phyloP scores from a whole-genome alignment of 2,888 invertebrate species.

The Odontomyia ornata region DNA sequence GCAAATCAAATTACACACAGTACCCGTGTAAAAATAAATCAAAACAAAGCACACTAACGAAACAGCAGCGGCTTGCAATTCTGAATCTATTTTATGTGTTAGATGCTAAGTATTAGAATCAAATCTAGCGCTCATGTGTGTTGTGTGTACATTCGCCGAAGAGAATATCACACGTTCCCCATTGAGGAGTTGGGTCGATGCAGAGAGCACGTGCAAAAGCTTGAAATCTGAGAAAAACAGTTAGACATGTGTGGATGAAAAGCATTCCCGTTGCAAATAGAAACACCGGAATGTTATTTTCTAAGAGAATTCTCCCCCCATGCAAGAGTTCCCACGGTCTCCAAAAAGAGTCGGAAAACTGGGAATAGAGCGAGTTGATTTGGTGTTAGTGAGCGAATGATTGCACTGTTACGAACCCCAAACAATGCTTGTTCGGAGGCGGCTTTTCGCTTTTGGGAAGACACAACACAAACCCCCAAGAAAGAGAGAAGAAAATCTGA shows the following conservation, averaged over 20 bases:
- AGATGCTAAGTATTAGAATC: too few species aligned
- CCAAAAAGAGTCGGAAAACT: slow-evolving; percentile 6
- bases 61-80: slow-evolving; percentile 16
- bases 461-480: background rate
- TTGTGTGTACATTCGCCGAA: background rate
- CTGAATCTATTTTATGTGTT: background rate
- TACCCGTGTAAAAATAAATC: slow-evolving; percentile 21
- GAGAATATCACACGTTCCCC: background rate
- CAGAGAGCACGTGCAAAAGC: background rate
- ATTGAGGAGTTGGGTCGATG: background rate
- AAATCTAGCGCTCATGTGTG: background rate
- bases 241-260: background rate
- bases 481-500: slow-evolving; percentile 31
- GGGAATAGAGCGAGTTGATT: background rate
- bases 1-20: slow-evolving; percentile 36
- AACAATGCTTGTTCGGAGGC: too few species aligned
- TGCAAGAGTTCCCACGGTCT: background rate
- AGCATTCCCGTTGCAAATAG: slow-evolving; percentile 1
- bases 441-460: background rate
- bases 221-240: background rate
- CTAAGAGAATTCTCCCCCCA: slow-evolving; percentile 10
- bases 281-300: background rate
- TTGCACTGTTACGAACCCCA: too few species aligned
- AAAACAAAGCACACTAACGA: background rate
- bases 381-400: too few species aligned